These are phyloP conservation scores for Cepphus grylle DNA, from an alignment of 2,113 vertebrate species.

Conservation along the genomic window DNA sequence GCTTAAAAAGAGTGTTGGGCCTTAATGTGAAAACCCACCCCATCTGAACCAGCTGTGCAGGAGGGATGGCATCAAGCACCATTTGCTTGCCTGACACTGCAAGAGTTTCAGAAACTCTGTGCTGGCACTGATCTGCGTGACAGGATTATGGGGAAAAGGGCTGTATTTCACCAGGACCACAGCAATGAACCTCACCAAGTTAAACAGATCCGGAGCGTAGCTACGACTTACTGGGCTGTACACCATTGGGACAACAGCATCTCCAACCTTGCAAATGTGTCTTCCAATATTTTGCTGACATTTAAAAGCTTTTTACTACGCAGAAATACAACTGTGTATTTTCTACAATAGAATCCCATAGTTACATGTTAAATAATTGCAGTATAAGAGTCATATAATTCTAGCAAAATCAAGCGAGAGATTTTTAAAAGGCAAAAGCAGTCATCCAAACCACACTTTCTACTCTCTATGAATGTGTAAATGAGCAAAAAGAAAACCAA, in stretches of 20 bases:
- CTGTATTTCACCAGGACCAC: neutral
- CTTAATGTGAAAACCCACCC: neutral
- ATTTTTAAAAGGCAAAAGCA: neutral
- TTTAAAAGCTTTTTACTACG: neutral
- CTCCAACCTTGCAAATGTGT: neutral
- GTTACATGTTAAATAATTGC: neutral
- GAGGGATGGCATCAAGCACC: neutral
- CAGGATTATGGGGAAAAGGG: neutral
- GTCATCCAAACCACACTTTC: accelerated
- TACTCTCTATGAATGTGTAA: neutral
- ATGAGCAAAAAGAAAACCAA: neutral
- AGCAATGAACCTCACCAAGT: accelerated
- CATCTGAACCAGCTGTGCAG: neutral
- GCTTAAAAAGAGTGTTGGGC: neutral
- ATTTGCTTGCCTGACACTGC: neutral
- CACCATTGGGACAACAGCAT: neutral
- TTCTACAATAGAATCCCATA: neutral
- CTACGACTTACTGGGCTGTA: neutral
- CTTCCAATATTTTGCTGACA: neutral
- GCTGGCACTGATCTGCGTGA: neutral
- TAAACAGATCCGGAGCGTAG: neutral
- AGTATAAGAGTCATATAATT: neutral
- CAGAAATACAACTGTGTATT: neutral
- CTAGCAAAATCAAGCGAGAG: neutral
- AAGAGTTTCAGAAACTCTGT: neutral